These are phyloP conservation scores for Saguinus imperator DNA, from an alignment of 2,113 vertebrate species.

Conservation along the genomic window DNA sequence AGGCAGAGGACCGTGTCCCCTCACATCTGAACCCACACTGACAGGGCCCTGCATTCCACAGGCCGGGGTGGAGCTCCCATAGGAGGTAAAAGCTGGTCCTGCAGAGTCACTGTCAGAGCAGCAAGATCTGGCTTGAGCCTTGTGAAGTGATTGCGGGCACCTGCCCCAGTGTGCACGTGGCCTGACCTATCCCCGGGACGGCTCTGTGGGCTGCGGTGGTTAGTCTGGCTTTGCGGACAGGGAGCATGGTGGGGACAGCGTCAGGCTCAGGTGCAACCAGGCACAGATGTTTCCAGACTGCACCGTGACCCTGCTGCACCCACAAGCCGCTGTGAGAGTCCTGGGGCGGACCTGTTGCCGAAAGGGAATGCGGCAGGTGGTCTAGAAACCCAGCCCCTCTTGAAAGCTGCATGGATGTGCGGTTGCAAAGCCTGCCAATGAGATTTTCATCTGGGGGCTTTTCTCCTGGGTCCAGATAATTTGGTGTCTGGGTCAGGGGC, in stretches of 20 bases:
- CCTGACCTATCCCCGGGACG: accelerated
- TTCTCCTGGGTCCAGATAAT: not conserved
- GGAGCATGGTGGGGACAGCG: accelerated
- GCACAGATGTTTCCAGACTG: accelerated
- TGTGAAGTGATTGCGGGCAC: accelerated
- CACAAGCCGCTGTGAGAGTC: accelerated
- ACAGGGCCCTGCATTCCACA: accelerated
- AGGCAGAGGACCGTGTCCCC: accelerated
- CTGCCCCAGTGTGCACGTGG: accelerated
- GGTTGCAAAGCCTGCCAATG: accelerated
- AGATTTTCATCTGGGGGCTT: not conserved
- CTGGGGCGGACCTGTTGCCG: accelerated
- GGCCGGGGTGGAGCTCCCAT: accelerated
- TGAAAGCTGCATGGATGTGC: accelerated
- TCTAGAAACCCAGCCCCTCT: accelerated
- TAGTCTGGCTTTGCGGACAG: not conserved
- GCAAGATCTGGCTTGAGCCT: accelerated
- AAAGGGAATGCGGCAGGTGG: accelerated
- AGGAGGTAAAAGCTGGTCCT: accelerated
- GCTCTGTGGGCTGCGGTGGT: accelerated
- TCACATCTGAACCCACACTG: not conserved
- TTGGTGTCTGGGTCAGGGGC: not conserved
- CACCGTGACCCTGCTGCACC: no score
- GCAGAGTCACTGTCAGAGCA: accelerated
- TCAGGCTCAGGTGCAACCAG: accelerated